phyloP scores from a whole-genome alignment of 2,113 vertebrate genomes.

The Balaeniceps rex region DNA sequence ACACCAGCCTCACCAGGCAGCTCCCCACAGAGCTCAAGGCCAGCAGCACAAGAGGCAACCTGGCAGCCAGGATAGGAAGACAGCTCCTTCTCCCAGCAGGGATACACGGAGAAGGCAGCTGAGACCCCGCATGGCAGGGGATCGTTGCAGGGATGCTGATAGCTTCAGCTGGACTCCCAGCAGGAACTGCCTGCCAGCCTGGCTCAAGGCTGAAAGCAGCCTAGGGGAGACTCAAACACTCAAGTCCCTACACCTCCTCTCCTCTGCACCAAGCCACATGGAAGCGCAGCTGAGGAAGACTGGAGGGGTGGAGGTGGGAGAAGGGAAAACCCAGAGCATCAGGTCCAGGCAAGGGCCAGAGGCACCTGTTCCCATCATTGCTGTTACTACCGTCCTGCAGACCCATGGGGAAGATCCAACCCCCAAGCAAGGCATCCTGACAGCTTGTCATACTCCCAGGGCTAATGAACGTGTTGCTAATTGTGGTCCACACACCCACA shows the following conservation, averaged over 20 bases:
- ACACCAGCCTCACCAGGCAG: background rate
- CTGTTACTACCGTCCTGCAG: fast-evolving
- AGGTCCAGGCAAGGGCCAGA: background rate
- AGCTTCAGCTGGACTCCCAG: background rate
- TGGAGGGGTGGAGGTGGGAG: background rate
- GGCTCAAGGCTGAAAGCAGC: background rate
- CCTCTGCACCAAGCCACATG: background rate
- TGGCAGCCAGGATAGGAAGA: background rate
- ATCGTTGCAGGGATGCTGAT: background rate
- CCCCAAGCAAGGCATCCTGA: background rate
- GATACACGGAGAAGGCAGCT: background rate
- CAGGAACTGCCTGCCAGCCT: background rate
- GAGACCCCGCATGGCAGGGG: background rate
- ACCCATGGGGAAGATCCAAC: background rate
- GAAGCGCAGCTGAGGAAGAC: background rate
- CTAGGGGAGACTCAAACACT: background rate
- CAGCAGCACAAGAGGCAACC: background rate
- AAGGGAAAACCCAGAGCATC: background rate
- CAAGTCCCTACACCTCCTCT: background rate
- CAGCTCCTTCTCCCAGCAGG: background rate
- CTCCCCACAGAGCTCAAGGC: background rate
- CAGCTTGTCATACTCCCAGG: background rate
- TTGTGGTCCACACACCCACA: background rate
- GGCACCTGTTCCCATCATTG: background rate
- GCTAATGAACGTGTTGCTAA: background rate